A percentile compares a stretch with the other conserved stretches of the same genome.
Conservation (phyloP, 2,113 vertebrate species). For the Cygnus atratus region DNA sequence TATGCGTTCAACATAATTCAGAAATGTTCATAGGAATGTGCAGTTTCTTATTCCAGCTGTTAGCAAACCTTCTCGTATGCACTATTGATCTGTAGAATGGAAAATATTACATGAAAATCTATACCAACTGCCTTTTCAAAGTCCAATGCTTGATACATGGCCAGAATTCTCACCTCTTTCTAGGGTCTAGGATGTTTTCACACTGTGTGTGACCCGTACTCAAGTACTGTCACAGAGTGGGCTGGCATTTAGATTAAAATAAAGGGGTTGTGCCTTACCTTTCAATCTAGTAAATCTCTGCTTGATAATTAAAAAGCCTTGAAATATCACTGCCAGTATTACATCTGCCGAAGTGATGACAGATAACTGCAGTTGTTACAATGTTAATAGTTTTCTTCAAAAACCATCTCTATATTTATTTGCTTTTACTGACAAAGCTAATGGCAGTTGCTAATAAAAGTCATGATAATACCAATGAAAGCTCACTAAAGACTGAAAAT, state of each 20-base stretch:
- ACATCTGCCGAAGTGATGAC: background rate
- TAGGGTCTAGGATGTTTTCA: background rate
- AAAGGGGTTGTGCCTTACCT: background rate
- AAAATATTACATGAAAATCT: background rate
- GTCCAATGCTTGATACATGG: background rate
- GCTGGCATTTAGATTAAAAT: background rate
- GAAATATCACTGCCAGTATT: background rate
- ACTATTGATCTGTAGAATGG: rapidly evolving
- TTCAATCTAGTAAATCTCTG: background rate
- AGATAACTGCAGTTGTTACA: background rate
- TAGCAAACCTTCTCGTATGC: background rate
- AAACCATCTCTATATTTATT: background rate
- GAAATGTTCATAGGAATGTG: background rate
- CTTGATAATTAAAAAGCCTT: background rate
- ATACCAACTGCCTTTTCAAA: background rate
- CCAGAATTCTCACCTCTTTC: background rate
- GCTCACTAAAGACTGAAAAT: background rate
- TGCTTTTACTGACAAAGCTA: background rate
- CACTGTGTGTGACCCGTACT: background rate
- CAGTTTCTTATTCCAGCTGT: background rate
- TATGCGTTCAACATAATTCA: background rate
- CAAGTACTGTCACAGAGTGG: background rate
- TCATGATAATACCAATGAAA: background rate
- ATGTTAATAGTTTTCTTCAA: background rate
- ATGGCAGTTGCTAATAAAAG: background rate